Evolutionary conservation across 2,797 vertebrate genomes (phyloP), one percentile per base, ranked within the genome.

Genomic region (Peromyscus eremicus): DNA sequence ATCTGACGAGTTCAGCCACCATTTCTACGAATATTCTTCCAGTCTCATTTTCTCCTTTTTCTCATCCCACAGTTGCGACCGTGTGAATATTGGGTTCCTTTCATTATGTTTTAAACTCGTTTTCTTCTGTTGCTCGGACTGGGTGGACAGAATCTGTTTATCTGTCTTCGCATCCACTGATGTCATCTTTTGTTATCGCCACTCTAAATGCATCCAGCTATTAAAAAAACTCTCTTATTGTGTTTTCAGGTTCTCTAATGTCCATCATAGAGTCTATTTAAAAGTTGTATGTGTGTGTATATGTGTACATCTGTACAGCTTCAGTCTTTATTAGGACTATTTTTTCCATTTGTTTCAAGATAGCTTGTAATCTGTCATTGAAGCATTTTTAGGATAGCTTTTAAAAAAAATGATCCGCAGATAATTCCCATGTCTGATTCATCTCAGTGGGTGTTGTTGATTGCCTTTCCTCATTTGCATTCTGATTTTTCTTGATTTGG

Each of bases 271-370:
- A 27, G 43, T 66, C 34, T 19, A 12, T 29, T 91, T 52, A 55
- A 91, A 68, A 40, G 57, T 32, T 34, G n/a, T 62, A 49, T 71
- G 43, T 49, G 0, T 64, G 11, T 66, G 62, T 27, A 46, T 68
- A 14, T 76, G 29, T 13, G 11, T 52, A n/a, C 60, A 57, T 1
- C 14, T 19, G 46, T 40, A 32, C 46, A 32, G 49, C 43, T 87
- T 97, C 37, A 66, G 21, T 90, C 29, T 96, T 94, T 89, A 75
- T 49, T 94, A 77, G 92, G 57, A 52, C 4, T 64, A 46, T 91
- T 92, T 92, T 97, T 95, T 94, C 77, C 52, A 62, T 83, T 95
- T 94, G 68, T 92, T 85, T 91, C 49, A 89, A 73, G 57, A 80
- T 40, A 81, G 85, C 84, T 95, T 80, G 6, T 82, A 91, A 95